phyloP scores from a whole-genome alignment of 2,888 invertebrate species.

The Caradrina kadenii region DNA sequence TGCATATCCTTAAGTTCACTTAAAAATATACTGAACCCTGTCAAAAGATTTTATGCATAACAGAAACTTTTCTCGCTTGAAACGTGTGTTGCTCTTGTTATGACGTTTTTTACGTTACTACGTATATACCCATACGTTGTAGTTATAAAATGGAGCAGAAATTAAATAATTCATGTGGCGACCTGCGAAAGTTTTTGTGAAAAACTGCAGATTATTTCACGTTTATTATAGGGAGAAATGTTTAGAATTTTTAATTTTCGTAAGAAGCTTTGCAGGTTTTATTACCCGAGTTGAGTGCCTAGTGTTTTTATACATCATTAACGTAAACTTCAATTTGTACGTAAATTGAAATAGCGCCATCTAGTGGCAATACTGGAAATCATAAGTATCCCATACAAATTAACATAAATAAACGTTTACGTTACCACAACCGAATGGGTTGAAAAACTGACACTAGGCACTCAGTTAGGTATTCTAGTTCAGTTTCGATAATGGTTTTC shows the following conservation, averaged over 20 bases:
- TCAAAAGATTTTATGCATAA: conserved; percentile 39
- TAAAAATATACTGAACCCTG: conserved; percentile 34
- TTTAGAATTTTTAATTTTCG: not conserved
- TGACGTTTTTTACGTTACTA: conserved; percentile 29
- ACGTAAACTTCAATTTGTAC: not conserved
- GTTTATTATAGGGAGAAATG: not conserved
- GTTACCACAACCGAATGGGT: too few species aligned
- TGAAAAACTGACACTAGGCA: too few species aligned
- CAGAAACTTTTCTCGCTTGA: conserved; percentile 35
- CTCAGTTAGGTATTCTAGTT: too few species aligned
- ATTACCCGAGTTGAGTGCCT: too few species aligned
- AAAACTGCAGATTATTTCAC: not conserved
- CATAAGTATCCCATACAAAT: too few species aligned
- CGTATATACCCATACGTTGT: conserved; percentile 23
- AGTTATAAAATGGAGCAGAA: conserved; percentile 11
- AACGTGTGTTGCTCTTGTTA: conserved; percentile 35
- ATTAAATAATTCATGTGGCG: conserved; percentile 16
- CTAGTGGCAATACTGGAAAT: too few species aligned
- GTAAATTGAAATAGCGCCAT: too few species aligned
- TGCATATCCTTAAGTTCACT: too few species aligned
- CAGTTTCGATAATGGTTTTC: not conserved
- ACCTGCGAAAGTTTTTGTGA: conserved; percentile 21
- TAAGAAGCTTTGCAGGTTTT: not conserved
- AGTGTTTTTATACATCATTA: not conserved
- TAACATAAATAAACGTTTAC: too few species aligned